Base-by-base conservation (phyloP, 2,797 vertebrate species). In the Balearica regulorum region DNA sequence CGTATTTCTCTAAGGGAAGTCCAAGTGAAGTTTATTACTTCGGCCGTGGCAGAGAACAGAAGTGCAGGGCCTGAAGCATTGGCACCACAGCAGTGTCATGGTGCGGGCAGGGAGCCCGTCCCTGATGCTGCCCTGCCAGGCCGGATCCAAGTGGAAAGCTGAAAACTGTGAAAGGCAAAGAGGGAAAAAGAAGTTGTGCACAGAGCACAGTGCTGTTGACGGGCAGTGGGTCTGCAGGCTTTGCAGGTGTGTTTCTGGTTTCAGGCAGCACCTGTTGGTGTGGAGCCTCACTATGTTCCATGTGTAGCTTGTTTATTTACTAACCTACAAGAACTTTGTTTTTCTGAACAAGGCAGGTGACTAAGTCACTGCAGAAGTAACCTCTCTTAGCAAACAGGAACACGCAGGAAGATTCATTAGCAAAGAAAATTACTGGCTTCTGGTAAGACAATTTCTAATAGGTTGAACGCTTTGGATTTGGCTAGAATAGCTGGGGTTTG, bases 31-130 rank as follows among this genome's bases (percentile, higher is more conserved):
- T 17, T 60, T 22, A 17, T 51, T 60, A 10, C 18, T 54, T 13
- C 3, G 4, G 44, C 33, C 19, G 3, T 16, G 76, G 29, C 46
- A 2, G 16, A 77, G n/a, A 14, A 21, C 48, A 28, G 46, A 26
- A 31, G 8, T 9, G n/a, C 25, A 11, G 57, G 39, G 16, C 49
- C 12, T 39, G 70, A 37, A 44, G 58, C 31, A 7, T 1, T 1
- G 17, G 76, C 25, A 29, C 22, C 0, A 6, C 12, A 8, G 46
- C 11, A 1, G n/a, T 1, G 1, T 5, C 16, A 57, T 25, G 25
- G 14, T 26, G 12, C 1, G 1, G 62, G 62, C 51, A 33, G 57
- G 26, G 51, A 46, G 16, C 31, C 19, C 1, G 0, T 31, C 41
- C 75, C 21, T 0, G 0, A 1, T 14, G 44, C 64, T 76, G 41